Percentiles rank a stretch among this genome's conserved stretches.
Evolutionary conservation across 1,140 invertebrate genomes (phyloP).

Genomic region (Zaprionus gabonicus): DNA sequence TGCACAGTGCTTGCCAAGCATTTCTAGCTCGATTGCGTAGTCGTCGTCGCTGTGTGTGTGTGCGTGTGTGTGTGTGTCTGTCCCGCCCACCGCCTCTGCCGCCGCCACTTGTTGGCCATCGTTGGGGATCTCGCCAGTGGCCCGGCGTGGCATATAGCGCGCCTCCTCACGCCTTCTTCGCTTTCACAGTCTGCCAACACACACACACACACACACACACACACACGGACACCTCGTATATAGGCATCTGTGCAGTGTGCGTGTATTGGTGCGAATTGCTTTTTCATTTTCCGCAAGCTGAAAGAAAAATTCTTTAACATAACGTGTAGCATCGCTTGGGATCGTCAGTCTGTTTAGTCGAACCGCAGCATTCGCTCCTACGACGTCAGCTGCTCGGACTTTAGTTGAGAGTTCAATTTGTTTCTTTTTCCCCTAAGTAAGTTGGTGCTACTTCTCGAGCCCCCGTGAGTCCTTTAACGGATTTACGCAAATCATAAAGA

Average conservation of each 20-base stretch:
- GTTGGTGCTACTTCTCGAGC: conserved; percentile 43
- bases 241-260: neutral
- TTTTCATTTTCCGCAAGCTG: conserved; percentile 76
- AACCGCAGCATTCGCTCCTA: conserved; percentile 85
- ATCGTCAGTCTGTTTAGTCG: conserved; percentile 85
- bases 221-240: conserved; percentile 3
- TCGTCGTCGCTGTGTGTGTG: conserved; percentile 19
- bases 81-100: neutral
- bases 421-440: conserved; percentile 85
- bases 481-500: conserved; percentile 12
- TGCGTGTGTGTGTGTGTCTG: neutral
- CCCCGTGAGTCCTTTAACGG: conserved; percentile 2
- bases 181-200: conserved; percentile 19
- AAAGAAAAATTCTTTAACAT: conserved; percentile 84
- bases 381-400: conserved; percentile 85
- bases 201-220: neutral
- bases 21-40: conserved; percentile 50
- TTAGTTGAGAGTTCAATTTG: conserved; percentile 84
- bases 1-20: conserved; percentile 38
- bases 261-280: conserved; percentile 61
- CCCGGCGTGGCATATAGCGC: conserved; percentile 52
- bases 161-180: conserved; percentile 51
- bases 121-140: conserved; percentile 32
- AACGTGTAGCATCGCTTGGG: conserved; percentile 83
- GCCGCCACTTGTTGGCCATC: conserved; percentile 71